A percentile compares a stretch with the other conserved stretches of the same genome.
Conservation (phyloP, 2,888 invertebrate genomes). For the Molorchus minor region DNA sequence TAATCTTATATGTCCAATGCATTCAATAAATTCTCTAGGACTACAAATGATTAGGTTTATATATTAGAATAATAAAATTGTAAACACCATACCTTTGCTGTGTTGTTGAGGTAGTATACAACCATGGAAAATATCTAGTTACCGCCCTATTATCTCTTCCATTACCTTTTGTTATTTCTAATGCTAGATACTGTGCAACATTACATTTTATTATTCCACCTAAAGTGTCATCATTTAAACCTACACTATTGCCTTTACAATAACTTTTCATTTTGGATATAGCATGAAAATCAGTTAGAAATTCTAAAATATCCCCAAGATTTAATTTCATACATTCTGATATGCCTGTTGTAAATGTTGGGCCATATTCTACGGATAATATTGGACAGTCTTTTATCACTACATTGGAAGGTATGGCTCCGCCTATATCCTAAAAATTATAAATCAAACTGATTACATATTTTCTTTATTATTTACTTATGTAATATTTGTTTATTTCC, state of each 20-base stretch:
- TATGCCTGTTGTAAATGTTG: constrained; percentile 81
- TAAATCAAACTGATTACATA: constrained; percentile 13
- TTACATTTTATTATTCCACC: constrained; percentile 97
- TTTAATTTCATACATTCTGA: constrained; percentile 95
- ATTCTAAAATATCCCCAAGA: constrained; percentile 91
- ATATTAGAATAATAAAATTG: constrained; percentile 2
- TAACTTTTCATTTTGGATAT: constrained; percentile 93
- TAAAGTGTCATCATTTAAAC: constrained; percentile 93
- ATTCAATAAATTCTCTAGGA: constrained; percentile 93
- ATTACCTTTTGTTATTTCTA: constrained; percentile 92
- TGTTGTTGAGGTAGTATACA: constrained; percentile 80
- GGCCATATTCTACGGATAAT: constrained; percentile 59
- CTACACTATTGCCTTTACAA: constrained; percentile 71
- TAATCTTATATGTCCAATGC: constrained; percentile 91
- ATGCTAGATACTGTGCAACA: constrained; percentile 89
- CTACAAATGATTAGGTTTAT: constrained; percentile 63
- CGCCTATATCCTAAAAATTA: constrained; percentile 78
- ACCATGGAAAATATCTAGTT: constrained; percentile 87
- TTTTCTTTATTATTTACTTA: too few relatives aligned
- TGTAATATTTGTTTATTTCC: too few relatives aligned
- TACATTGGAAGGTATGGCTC: constrained; percentile 81
- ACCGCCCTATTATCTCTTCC: constrained; percentile 84
- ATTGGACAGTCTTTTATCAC: constrained; percentile 68
- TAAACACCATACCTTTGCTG: constrained; percentile 80
- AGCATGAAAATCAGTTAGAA: constrained; percentile 95